Base-by-base conservation (phyloP, 2,797 vertebrate species). In the Varecia variegata region DNA sequence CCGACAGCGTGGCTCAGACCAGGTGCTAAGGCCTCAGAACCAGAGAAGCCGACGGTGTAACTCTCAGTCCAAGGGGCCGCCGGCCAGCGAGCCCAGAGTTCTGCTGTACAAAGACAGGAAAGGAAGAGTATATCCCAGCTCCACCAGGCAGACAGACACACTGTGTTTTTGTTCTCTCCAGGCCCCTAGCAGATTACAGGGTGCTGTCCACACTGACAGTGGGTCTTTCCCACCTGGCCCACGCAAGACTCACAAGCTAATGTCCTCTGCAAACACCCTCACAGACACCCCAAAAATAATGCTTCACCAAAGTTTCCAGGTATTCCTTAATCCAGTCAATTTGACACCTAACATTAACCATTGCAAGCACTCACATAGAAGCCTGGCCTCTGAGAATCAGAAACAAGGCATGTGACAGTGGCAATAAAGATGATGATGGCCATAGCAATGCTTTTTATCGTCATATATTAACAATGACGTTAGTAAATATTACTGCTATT, bases 391-490 rank as follows among this genome's bases (percentile, higher is more conserved):
- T 43, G 23, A n/a, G 76, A 45, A 43, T 38, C 5, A 10, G 23
- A 52, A 60, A n/a, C 25, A 11, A 52, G 50, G 27, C 23, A 2
- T 13, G 12, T 5, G 2, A 15, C n/a, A 85, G 35, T 2, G n/a
- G 68, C n/a, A 2, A 4, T 6, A 14, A 73, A 40, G 23, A n/a
- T 6, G 4, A 67, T 7, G 56, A 38, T 1, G 5, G 2, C 17
- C 82, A 32, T 32, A 3, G 58, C n/a, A 4, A 4, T 0, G 21
- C 20, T 15, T 52, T n/a, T 8, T 18, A 14, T 1, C n/a, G 30
- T 5, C 38, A 3, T 6, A n/a, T 7, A 3, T 12, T 4, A 58
- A 47, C 23, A 5, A 14, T 0, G 5, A 8, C 21, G 0, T 2
- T 5, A 21, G 5, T 9, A 25, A 35, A 1, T 15, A 35, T 11